Evolutionary conservation across 2,888 invertebrate genomes (phyloP).

Genomic region (Pteria penguin): DNA sequence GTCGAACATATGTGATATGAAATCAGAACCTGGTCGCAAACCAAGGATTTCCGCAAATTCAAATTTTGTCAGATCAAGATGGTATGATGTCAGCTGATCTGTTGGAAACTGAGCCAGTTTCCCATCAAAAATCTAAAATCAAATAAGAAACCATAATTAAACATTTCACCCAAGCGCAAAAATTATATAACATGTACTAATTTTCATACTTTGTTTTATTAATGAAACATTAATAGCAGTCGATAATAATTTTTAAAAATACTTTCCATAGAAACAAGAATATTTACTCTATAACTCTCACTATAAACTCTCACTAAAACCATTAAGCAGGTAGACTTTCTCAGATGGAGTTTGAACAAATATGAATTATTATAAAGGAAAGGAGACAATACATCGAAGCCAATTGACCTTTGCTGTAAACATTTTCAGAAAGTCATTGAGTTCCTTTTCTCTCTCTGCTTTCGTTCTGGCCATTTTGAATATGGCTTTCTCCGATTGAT

Average conservation of each 20-base stretch:
- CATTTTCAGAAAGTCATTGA: not conserved
- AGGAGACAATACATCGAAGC: no score
- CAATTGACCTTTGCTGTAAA: not conserved
- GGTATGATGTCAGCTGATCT: not conserved
- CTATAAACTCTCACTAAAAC: no score
- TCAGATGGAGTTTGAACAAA: no score
- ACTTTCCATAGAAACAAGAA: no score
- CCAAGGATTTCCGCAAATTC: not conserved
- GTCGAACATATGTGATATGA: not conserved
- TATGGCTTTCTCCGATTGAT: not conserved
- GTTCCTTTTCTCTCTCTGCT: not conserved
- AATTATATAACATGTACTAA: no score
- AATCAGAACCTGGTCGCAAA: not conserved
- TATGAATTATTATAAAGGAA: no score
- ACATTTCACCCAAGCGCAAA: not conserved
- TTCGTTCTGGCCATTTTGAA: not conserved
- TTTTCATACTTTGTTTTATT: no score
- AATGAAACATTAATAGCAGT: no score
- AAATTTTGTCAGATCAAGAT: not conserved
- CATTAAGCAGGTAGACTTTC: no score
- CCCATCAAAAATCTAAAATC: not conserved
- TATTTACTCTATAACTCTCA: no score
- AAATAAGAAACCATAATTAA: not conserved
- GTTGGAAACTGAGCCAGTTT: not conserved
- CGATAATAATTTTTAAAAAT: no score